These are phyloP conservation scores for Plutomurus gul DNA, from an alignment of 1,140 invertebrate species.

Conservation along the genomic window DNA sequence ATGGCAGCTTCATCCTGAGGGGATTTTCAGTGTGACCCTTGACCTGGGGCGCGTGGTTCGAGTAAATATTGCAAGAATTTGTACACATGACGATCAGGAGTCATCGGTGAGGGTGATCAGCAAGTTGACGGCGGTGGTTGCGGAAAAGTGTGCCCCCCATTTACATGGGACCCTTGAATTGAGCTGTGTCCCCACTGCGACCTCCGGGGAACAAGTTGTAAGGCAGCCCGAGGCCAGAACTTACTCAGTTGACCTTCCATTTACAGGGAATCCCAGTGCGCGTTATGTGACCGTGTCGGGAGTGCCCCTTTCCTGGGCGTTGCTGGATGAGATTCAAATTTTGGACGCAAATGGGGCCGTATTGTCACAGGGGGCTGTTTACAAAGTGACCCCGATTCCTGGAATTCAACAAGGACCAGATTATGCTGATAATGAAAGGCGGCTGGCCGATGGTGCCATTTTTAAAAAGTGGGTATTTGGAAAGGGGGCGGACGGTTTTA, in stretches of 20 bases:
- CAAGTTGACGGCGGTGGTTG: not conserved
- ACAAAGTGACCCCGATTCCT: not conserved
- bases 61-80: not conserved
- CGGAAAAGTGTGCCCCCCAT: not conserved
- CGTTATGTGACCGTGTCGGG: constrained; percentile 3
- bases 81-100: not conserved
- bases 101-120: not conserved
- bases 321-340: constrained; percentile 7
- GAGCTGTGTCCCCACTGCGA: not conserved
- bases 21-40: not conserved
- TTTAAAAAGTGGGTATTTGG: not conserved
- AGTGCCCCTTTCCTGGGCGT: not conserved
- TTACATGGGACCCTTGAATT: not conserved
- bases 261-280: not conserved
- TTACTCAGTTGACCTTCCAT: not conserved
- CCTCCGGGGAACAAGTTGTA: not conserved
- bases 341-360: not conserved
- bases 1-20: not conserved
- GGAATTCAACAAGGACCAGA: not conserved
- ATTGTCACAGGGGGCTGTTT: not conserved
- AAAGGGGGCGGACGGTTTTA: not conserved
- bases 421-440: not conserved
- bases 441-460: not conserved
- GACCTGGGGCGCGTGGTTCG: not conserved
- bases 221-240: not conserved